Evolutionary conservation across 2,888 invertebrate genomes (phyloP).

Genomic region (Philopedon plagiatum): DNA sequence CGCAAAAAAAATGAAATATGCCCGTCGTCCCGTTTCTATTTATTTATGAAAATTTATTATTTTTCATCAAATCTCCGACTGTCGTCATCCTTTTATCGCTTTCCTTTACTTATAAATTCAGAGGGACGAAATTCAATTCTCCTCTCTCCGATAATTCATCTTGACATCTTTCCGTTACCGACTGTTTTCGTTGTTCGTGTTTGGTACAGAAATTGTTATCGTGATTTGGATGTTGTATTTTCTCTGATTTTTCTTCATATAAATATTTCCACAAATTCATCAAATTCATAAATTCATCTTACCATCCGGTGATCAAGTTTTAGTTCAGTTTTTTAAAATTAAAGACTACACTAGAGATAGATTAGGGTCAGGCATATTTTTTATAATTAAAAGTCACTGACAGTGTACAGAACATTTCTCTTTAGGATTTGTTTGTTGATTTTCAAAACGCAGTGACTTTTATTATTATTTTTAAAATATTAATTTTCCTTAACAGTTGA

Average conservation of each 20-base stretch:
- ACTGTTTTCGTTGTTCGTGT: conserved; percentile 1
- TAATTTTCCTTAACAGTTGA: too few relatives aligned
- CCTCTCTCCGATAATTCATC: conserved; percentile 23
- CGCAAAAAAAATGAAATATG: conserved; percentile 1
- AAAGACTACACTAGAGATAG: too few relatives aligned
- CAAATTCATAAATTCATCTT: too few relatives aligned
- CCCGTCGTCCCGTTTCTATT: conserved; percentile 1
- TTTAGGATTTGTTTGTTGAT: too few relatives aligned
- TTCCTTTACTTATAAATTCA: conserved; percentile 35
- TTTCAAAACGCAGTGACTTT: too few relatives aligned
- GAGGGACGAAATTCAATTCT: conserved; percentile 29
- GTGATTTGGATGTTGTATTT: background rate
- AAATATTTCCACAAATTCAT: too few relatives aligned
- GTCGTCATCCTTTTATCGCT: conserved; percentile 20
- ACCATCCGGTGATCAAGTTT: too few relatives aligned
- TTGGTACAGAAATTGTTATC: background rate
- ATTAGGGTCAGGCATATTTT: too few relatives aligned
- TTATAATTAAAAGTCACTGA: too few relatives aligned
- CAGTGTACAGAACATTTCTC: too few relatives aligned
- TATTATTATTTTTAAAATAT: too few relatives aligned
- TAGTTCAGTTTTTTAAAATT: too few relatives aligned
- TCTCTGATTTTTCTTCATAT: background rate
- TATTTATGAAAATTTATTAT: conserved; percentile 26
- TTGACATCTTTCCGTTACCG: conserved; percentile 12
- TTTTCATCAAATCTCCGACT: conserved; percentile 26